Evolutionary conservation across 2,797 vertebrate genomes (phyloP), one percentile per base, ranked within the genome.

Genomic region (Sebastes steindachneri): DNA sequence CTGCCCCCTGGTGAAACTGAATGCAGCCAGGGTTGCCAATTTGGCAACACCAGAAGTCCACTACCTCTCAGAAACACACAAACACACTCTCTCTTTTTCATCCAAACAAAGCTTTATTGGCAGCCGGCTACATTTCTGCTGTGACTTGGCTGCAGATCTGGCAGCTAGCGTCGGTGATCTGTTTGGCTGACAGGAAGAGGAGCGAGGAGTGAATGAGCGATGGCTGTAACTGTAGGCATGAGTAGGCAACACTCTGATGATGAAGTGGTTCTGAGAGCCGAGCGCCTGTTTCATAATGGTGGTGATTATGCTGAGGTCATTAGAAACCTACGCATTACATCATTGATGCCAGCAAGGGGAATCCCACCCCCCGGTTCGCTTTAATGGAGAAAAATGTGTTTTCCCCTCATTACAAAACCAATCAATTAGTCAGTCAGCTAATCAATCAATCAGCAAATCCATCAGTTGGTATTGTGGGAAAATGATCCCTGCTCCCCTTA

Each of bases 231-330:
- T 88, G 83, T 74, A 79, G 86, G 79, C 79, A 84, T 83, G 89
- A 91, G 82, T 70, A 80, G 71, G 84, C 86, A 88, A 87, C 76
- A 28, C 81, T 81, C 17, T 63, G 85, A 84, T 92, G 92, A 94
- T 91, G 68, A 85, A 94, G 90, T 80, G 89, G 69, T 85, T 88
- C 71, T 57, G 75, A 86, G 86, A 82, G 84, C 84, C 7, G 55
- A 79, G 68, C 6, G 85, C 64, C 82, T 80, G 88, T 87, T 85
- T 90, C 84, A 88, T 92, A 90, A 93, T 84, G 73, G 85, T 33
- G 74, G 79, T 87, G 86, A 94, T 94, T 90, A 92, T 91, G 89
- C 86, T 90, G 88, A 91, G 85, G 90, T 94, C 94, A 93, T 95
- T 92, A 88, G 78, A 91, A 60, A 93, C 77, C 78, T 85, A 66